Conservation (phyloP, 2,113 vertebrate genomes). For the Oophaga pumilio region DNA sequence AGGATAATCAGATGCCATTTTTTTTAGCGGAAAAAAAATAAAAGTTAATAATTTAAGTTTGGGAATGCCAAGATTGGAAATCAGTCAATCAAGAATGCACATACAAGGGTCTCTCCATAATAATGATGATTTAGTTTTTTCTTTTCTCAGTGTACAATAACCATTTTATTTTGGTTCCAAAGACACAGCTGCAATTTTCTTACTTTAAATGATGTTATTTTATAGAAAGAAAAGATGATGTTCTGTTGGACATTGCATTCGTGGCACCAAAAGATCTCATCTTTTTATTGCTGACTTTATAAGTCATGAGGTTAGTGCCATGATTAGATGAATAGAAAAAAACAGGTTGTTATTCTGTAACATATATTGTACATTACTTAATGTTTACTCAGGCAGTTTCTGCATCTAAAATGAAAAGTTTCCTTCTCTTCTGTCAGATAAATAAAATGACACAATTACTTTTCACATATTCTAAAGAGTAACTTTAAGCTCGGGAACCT, state of each 20-base stretch:
- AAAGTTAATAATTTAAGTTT: constrained; percentile 47
- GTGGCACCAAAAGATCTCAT: background rate
- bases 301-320: background rate
- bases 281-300: background rate
- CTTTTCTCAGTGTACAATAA: background rate
- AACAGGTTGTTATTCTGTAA: background rate
- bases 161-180: constrained; percentile 4
- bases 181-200: background rate
- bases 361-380: background rate
- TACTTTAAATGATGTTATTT: constrained; percentile 11
- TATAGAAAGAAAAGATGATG: background rate
- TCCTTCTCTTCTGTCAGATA: too few species aligned
- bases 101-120: background rate
- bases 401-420: too few species aligned
- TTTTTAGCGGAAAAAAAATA: constrained; percentile 21
- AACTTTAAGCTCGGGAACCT: too few species aligned
- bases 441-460: too few species aligned
- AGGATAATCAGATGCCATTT: constrained; percentile 27
- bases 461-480: too few species aligned
- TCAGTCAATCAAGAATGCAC: constrained; percentile 2
- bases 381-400: background rate
- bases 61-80: constrained; percentile 6
- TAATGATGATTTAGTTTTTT: background rate
- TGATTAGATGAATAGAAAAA: background rate
- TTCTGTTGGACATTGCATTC: background rate